Base-by-base conservation (phyloP, 2,113 vertebrate species). In the Vireo altiloquus region DNA sequence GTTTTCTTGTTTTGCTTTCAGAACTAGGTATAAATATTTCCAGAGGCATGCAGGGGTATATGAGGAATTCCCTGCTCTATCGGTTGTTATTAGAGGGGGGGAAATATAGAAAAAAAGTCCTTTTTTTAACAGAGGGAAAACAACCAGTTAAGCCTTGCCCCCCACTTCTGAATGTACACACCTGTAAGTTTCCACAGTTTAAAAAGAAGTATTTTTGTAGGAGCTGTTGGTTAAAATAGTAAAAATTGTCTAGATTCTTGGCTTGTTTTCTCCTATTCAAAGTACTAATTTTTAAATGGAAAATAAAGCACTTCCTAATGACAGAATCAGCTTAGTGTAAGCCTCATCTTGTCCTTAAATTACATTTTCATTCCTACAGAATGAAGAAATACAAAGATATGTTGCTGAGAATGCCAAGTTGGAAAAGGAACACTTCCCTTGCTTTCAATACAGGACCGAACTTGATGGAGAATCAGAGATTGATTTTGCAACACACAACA, bases 321-420 rank as follows among this genome's bases (percentile, higher is more conserved):
- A 87, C 65, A 80, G 76, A 89, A 90, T 82, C 56, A 24, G 54
- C 20, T 63, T 85, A 69, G n/a, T 20, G 22, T 90, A 75, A 87
- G 77, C 83, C 77, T 89, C 59, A 47, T 92, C 82, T 77, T 95
- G 92, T 90, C 71, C 66, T 92, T 78, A 91, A 88, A 82, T 90
- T 94, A 76, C 57, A 53, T 80, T 91, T 80, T 74, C 79, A 70
- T 93, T 95, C 61, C 60, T 85, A 63, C 37, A 87, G 61, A 92
- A 86, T 90, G 90, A 93, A 91, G 90, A 92, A 95, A 92, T 39
- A 87, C 56, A 87, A 82, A 92, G 82, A 78, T 28, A 81, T 21
- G 23, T 35, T 70, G 44, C 44, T 53, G 57, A 84, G 15, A 20
- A 53, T 87, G 83, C 89, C 63, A 94, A 93, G 35, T 15, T 96